phyloP scores from a whole-genome alignment of 2,113 vertebrate genomes.

The Halcyon malimbica region DNA sequence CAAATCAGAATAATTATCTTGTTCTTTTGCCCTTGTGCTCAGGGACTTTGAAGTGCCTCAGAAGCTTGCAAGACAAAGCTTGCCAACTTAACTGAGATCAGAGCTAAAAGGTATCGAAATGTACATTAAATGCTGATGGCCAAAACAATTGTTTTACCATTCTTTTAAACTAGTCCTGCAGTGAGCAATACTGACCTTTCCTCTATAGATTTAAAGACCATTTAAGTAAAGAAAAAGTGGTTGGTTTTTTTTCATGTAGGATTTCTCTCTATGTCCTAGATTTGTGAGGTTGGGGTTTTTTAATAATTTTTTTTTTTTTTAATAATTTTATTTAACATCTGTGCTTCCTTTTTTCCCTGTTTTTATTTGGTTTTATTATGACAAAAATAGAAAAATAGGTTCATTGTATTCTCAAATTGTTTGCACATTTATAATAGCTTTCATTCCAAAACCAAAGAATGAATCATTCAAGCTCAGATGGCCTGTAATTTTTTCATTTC shows the following conservation, averaged over 20 bases:
- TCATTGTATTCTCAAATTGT: neutral
- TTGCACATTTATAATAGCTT: neutral
- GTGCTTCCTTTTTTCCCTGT: neutral
- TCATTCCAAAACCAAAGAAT: neutral
- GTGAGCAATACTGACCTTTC: neutral
- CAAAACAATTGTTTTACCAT: slow-evolving; percentile 12
- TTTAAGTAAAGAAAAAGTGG: slow-evolving; percentile 13
- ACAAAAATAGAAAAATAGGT: neutral
- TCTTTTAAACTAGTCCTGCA: neutral
- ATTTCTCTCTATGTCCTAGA: neutral
- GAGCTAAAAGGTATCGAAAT: neutral
- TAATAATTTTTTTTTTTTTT: neutral
- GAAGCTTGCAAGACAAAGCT: neutral
- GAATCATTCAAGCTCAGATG: neutral
- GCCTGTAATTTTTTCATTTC: neutral
- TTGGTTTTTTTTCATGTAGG: neutral
- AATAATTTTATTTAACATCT: neutral
- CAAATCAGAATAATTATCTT: neutral
- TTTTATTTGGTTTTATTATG: neutral
- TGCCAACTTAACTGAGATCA: neutral
- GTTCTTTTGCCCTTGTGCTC: neutral
- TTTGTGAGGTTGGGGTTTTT: neutral
- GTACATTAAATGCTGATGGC: slow-evolving; percentile 10
- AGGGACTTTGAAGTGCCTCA: neutral
- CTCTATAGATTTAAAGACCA: slow-evolving; percentile 1